phyloP scores from a whole-genome alignment of 2,113 vertebrate species.

The Mormoops blainvillei region DNA sequence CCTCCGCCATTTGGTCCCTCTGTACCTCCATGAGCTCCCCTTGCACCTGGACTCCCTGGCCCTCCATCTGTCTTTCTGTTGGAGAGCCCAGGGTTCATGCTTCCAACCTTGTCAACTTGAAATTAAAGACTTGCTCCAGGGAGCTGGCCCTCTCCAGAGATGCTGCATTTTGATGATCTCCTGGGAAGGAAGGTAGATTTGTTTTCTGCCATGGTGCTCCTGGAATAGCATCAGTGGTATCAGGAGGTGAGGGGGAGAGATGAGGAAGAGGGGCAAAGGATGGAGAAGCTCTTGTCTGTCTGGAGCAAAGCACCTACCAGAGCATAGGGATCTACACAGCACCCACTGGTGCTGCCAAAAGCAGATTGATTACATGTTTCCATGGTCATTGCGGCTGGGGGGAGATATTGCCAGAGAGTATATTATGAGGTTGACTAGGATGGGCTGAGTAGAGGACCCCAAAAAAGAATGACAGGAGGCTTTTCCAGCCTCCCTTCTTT shows the following conservation, averaged over 20 bases:
- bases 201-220: neutral
- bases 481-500: neutral
- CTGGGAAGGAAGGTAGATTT: conserved; percentile 15
- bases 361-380: neutral
- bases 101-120: conserved; percentile 66
- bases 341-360: fast-evolving
- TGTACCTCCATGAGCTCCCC: neutral
- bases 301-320: neutral
- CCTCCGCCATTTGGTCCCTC: neutral
- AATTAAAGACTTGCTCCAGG: conserved; percentile 59
- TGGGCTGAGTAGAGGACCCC: neutral
- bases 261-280: neutral
- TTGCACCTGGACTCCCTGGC: neutral
- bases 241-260: neutral
- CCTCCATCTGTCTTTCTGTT: neutral
- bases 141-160: conserved; percentile 16
- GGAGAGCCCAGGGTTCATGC: neutral
- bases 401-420: neutral
- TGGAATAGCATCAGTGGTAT: neutral
- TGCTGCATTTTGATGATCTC: neutral
- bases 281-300: neutral
- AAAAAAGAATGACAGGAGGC: neutral
- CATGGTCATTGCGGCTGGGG: neutral
- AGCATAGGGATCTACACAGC: neutral
- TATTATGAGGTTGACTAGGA: neutral